Evolutionary conservation across 1,140 invertebrate species (phyloP).

Genomic region (Oncopeltus fasciatus): DNA sequence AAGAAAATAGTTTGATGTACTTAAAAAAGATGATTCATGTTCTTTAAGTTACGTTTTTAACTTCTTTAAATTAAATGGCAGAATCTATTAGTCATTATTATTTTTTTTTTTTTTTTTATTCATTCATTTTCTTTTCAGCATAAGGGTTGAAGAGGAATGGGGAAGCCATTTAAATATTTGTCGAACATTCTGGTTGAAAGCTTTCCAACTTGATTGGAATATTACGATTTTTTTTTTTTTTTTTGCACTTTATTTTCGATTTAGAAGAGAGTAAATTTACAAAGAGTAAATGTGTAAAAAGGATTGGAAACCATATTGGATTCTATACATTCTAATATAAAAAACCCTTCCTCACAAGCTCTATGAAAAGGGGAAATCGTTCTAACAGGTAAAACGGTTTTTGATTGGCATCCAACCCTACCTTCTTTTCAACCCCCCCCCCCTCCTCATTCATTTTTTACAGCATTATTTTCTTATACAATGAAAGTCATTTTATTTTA

Average conservation of each 20-base stretch:
- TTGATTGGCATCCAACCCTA: not conserved
- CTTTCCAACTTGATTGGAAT: not conserved
- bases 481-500: not conserved
- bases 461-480: not conserved
- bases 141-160: too few relatives aligned
- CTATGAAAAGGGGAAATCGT: not conserved
- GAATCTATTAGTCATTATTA: too few relatives aligned
- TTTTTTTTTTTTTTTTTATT: too few relatives aligned
- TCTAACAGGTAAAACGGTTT: not conserved
- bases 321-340: not conserved
- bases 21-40: too few relatives aligned
- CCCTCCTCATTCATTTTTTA: not conserved
- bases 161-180: not conserved
- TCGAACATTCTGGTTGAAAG: not conserved
- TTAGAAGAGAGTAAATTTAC: too few relatives aligned
- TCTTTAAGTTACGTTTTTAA: too few relatives aligned
- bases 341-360: too few relatives aligned
- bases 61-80: too few relatives aligned
- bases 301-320: not conserved
- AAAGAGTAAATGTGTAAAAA: not conserved
- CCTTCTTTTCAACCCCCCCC: not conserved
- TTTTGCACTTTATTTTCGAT: not conserved
- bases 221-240: conserved; percentile 6
- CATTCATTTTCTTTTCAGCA: too few relatives aligned
- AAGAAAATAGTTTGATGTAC: too few relatives aligned